These are phyloP conservation scores for Pogonomyrmex californicus DNA, from an alignment of 1,140 invertebrate genomes.

Conservation along the genomic window DNA sequence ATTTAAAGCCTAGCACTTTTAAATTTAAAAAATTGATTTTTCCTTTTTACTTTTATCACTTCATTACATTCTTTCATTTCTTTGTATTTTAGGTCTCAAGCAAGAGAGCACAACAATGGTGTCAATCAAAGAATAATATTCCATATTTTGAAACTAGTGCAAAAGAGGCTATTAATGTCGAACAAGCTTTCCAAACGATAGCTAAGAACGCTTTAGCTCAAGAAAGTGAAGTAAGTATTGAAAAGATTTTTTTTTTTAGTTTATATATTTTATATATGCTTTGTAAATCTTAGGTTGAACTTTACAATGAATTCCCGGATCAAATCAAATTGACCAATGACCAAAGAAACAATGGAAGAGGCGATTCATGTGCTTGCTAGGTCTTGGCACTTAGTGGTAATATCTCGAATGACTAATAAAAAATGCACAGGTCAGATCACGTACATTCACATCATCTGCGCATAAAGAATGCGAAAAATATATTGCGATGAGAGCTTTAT, in stretches of 20 bases:
- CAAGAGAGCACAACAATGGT: constrained; percentile 99
- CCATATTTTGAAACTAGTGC: constrained; percentile 99
- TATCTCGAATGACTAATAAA: constrained; percentile 78
- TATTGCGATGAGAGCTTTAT: constrained; percentile 72
- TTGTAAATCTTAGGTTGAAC: constrained; percentile 90
- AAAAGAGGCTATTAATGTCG: constrained; percentile 99
- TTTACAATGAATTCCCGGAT: constrained; percentile 99
- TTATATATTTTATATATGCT: constrained; percentile 19
- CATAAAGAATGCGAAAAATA: constrained; percentile 66
- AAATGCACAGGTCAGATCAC: constrained; percentile 79
- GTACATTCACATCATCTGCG: constrained; percentile 75
- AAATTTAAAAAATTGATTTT: neutral
- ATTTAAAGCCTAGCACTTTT: constrained; percentile 6
- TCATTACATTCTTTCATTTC: neutral
- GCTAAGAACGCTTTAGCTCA: constrained; percentile 98
- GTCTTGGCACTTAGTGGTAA: constrained; percentile 79
- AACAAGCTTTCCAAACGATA: constrained; percentile 99
- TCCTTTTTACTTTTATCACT: neutral
- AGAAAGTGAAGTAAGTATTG: constrained; percentile 89
- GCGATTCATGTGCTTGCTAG: constrained; percentile 94
- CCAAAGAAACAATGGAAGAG: constrained; percentile 89
- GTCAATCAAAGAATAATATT: constrained; percentile 99
- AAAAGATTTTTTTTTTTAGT: neutral
- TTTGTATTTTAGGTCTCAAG: constrained; percentile 91
- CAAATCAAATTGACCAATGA: constrained; percentile 94